These are phyloP conservation scores for Gymnothorax reevesii DNA, from an alignment of 2,797 vertebrate genomes.

Conservation along the genomic window DNA sequence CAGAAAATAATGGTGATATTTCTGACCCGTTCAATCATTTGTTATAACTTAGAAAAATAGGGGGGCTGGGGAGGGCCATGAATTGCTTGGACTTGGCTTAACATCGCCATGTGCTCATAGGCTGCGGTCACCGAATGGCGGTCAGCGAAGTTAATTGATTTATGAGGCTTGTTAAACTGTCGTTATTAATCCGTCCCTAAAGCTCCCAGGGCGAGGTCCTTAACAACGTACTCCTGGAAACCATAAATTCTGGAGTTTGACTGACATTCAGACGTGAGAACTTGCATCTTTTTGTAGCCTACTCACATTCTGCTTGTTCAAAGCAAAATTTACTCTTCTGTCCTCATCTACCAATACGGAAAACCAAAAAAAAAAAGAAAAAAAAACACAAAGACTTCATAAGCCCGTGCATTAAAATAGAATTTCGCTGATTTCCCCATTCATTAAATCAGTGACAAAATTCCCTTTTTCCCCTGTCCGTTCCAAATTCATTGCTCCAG, in stretches of 20 bases:
- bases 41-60: slow-evolving; percentile 3
- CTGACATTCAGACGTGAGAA: background rate
- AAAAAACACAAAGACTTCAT: background rate
- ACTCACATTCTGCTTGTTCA: slow-evolving; percentile 66
- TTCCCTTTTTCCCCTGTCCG: background rate
- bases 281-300: background rate
- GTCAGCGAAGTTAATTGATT: slow-evolving; percentile 69
- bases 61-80: slow-evolving; percentile 14
- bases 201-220: slow-evolving; percentile 53
- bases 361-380: background rate
- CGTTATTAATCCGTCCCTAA: slow-evolving; percentile 72
- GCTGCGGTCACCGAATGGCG: slow-evolving; percentile 58
- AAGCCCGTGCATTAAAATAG: background rate
- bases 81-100: slow-evolving; percentile 51
- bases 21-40: slow-evolving; percentile 27
- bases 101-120: slow-evolving; percentile 61
- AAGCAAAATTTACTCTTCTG: slow-evolving; percentile 33
- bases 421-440: background rate
- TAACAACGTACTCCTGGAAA: background rate
- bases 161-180: slow-evolving; percentile 81
- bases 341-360: background rate
- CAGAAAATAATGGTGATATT: background rate
- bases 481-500: background rate
- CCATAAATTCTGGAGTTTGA: background rate
- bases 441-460: background rate